Evolutionary conservation across 2,888 invertebrate species (phyloP), one percentile per base, ranked within the genome.

Genomic region (Dryocosmus kuriphilus): DNA sequence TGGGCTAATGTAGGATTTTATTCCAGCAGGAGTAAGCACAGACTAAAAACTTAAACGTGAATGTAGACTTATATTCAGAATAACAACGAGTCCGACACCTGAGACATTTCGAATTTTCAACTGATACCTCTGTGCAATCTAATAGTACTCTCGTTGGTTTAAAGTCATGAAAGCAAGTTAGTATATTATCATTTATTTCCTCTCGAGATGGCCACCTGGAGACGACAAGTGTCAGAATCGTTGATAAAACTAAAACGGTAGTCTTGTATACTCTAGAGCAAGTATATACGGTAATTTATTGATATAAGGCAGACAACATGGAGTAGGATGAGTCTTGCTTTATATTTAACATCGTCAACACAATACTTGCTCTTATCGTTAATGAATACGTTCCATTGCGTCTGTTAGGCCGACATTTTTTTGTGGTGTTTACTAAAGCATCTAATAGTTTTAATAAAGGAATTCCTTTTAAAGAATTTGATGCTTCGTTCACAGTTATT

Each of bases 281-380:
- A 24, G 65, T 65, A 16, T 41, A 7, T 2, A 38, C 41, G 16
- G 7, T 22, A 65, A 24, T 4, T 24, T 65, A 24, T 65, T 41
- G 22, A 65, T 22, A 38, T 14, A 38, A 63, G 8, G 5, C 22
- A 38, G 22, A 63, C 5, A 63, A 38, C 63, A 63, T 63, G 6
- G 35, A 22, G 14, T 38, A 63, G 8, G 63, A 63, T 14, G 38
- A 35, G 22, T 38, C 38, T 63, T 63, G 35, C 22, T 63, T 38
- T 2, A 63, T 63, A 22, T 63, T 63, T 22, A 63, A 11, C 63
- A 63, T 63, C 22, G 63, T 63, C 22, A 63, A 63, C 2, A 22
- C 22, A 11, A 38, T 65, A 7, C 65, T 41, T 24, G 27, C 63
- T 65, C 16, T 65, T 14, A 65, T 41, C 5, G 38, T 24, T 7